These are phyloP conservation scores for Misgurnus mizolepis DNA, from an alignment of 2,113 vertebrate species.

Conservation along the genomic window DNA sequence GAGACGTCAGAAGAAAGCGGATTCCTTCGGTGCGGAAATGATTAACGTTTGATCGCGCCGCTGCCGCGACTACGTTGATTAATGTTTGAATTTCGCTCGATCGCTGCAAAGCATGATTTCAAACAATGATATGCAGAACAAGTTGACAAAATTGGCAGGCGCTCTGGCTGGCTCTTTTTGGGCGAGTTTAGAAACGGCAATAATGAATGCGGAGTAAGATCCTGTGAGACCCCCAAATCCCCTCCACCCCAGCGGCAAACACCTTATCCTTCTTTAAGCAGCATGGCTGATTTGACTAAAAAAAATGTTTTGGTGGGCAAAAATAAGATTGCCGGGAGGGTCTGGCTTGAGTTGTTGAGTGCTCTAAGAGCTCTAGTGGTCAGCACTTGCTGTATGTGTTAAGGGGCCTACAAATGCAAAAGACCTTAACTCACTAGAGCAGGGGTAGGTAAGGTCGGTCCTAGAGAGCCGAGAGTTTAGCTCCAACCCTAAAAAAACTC, in stretches of 20 bases:
- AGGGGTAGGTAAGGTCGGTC: too few relatives aligned
- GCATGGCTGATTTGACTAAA: background rate
- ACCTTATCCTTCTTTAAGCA: slow-evolving; percentile 19
- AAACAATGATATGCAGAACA: background rate
- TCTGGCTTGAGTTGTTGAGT: background rate
- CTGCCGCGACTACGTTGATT: slow-evolving; percentile 23
- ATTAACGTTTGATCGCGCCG: slow-evolving; percentile 69
- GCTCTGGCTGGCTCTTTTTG: background rate
- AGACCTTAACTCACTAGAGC: too few relatives aligned
- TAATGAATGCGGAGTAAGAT: slow-evolving; percentile 11
- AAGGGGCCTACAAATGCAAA: background rate
- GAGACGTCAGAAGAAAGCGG: slow-evolving; percentile 63
- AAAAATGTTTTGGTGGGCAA: background rate
- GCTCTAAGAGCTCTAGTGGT: background rate
- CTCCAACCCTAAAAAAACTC: too few relatives aligned
- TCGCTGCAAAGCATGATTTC: background rate
- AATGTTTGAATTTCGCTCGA: slow-evolving; percentile 40
- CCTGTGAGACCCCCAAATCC: background rate
- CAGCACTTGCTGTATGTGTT: background rate
- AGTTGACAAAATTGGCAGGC: background rate
- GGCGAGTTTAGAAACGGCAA: background rate
- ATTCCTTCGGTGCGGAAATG: slow-evolving; percentile 70
- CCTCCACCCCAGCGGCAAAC: background rate
- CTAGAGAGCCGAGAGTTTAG: too few relatives aligned
- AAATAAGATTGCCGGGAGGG: background rate